Evolutionary conservation across 2,113 vertebrate genomes (phyloP), one percentile per base, ranked within the genome.

Genomic region (Nycticryphes semicollaris): DNA sequence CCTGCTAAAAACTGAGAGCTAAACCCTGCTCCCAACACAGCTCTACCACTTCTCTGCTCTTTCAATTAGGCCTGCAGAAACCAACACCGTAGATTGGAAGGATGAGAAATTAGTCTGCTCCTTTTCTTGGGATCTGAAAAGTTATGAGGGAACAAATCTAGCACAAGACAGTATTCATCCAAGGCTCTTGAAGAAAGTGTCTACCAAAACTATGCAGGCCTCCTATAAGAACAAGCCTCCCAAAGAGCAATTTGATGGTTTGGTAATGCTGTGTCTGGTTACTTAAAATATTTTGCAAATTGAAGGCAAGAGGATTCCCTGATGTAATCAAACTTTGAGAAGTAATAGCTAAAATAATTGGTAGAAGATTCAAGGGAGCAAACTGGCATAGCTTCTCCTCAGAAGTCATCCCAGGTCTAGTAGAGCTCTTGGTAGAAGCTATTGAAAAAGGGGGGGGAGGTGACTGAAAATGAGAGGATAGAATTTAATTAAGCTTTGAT

Each of bases 21-120:
- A 27, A 87, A 60, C 12, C 3, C 30, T 43, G 13, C 5, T 30
- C 31, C 13, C 10, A 24, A 16, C 18, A 60, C 11, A n/a, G 30
- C 6, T 41, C 41, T 73, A 2, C 22, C 31, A 30, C 28, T 54
- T 81, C 17, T 6, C 37, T 67, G 15, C 37, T 57, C 3, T 57
- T 50, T 45, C 22, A 39, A 0, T 33, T 14, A 84, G 21, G 11
- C 7, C 16, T 90, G 11, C 13, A 76, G 31, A 43, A 64, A 31
- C 28, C 4, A 31, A 43, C 25, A 10, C 3, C 0, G 0, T 13
- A n/a, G 31, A 39, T 10, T 24, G 8, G 4, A 13, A 64, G n/a
- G 31, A 39, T 53, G 23, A 57, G n/a, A 75, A 79, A 43, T 20
- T 2, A 31, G 15, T 45, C 59, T 66, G 27, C 28, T 53, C 6